Percentiles rank a stretch among this genome's conserved stretches.
Conservation (phyloP, 1,140 invertebrate species). For the Drosophila erecta region DNA sequence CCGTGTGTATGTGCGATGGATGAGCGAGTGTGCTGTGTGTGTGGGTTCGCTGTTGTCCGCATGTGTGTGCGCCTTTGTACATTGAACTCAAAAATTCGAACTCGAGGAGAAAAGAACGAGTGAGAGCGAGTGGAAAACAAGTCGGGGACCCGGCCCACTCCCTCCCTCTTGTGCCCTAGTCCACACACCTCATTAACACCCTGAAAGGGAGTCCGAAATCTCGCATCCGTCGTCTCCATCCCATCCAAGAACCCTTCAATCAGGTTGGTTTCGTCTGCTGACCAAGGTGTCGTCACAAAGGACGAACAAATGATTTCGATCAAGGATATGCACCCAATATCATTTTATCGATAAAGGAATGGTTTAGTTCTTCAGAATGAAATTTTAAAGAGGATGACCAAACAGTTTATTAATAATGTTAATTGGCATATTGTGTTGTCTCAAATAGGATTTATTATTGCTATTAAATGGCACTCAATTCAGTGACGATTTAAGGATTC, state of each 20-base stretch:
- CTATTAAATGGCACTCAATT: no score
- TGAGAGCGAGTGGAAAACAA: conserved; percentile 8
- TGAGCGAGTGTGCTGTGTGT: conserved; percentile 5
- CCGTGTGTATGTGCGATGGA: conserved; percentile 3
- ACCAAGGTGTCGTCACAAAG: background rate
- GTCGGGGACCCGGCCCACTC: conserved; percentile 9
- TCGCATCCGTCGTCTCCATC: background rate
- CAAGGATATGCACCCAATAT: no score
- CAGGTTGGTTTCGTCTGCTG: background rate
- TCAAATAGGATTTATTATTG: no score
- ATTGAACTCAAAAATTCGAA: conserved; percentile 65
- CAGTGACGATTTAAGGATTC: no score
- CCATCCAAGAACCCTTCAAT: background rate
- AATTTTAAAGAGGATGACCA: no score
- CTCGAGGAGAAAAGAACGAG: conserved; percentile 7
- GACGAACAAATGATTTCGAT: no score
- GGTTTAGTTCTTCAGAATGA: no score
- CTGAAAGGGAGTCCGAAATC: conserved; percentile 7
- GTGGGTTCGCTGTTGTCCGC: conserved; percentile 12
- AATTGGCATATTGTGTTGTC: no score
- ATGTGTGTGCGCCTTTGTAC: conserved; percentile 61
- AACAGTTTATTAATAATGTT: no score
- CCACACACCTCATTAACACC: conserved; percentile 5
- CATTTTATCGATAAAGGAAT: no score
- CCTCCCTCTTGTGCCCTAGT: background rate